Percentiles rank a stretch among this genome's conserved stretches.
Evolutionary conservation across 2,113 vertebrate species (phyloP).

Genomic region (Nothoprocta pentlandii): DNA sequence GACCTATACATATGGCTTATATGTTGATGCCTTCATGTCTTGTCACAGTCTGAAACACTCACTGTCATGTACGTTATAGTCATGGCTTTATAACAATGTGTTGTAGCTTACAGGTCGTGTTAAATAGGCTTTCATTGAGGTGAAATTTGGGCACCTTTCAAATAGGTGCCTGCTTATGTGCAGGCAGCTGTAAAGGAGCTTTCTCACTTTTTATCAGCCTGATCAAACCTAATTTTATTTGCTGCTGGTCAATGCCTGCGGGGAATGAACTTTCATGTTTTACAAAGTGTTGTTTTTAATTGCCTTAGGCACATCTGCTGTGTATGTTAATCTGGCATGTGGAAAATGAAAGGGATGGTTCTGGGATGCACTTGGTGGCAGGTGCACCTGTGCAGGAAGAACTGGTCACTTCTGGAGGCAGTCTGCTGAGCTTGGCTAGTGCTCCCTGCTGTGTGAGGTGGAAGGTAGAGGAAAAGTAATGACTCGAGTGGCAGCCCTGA

Average conservation of each 20-base stretch:
- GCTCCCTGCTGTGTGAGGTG: not conserved
- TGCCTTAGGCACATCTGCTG: not conserved
- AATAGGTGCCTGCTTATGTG: not conserved
- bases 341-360: not conserved
- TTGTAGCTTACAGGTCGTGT: not conserved
- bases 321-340: accelerated
- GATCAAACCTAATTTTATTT: not conserved
- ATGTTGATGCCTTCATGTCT: not conserved
- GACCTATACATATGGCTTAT: too few species aligned
- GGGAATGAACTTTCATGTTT: not conserved
- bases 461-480: not conserved
- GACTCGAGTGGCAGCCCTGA: not conserved
- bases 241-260: accelerated
- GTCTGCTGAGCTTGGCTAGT: not conserved
- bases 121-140: not conserved
- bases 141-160: not conserved
- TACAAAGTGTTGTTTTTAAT: not conserved
- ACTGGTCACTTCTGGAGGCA: not conserved
- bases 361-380: not conserved
- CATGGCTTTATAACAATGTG: not conserved
- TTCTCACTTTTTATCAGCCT: not conserved
- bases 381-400: not conserved
- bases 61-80: not conserved
- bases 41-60: not conserved
- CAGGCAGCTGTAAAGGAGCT: not conserved